Base-by-base conservation (phyloP, 2,113 vertebrate genomes). In the Callipepla californica region DNA sequence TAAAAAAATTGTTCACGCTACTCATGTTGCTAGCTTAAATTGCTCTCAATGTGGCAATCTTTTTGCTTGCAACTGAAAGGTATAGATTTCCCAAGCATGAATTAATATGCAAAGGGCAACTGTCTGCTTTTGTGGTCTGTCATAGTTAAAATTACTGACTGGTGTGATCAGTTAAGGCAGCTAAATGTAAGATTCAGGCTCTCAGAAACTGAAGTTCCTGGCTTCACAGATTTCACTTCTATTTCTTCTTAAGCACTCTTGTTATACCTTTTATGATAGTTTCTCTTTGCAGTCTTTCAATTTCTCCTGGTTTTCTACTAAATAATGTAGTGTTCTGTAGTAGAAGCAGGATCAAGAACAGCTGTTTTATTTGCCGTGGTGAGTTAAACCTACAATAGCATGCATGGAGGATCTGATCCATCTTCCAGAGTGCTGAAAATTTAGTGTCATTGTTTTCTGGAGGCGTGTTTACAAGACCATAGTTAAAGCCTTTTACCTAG, bases 11-110 rank as follows among this genome's bases (percentile, higher is more conserved):
- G 22, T 83, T 83, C 61, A 68, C 78, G 88, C 87, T 85, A 62
- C 38, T 48, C 40, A 34, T 59, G 7, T 93, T 95, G 38, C 40
- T 75, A 36, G 9, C n/a, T 86, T 85, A 92, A 87, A 63, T 73
- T 47, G 8, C 38, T 50, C 25, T 91, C 44, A 53, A 32, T 66
- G 34, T 63, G 55, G 42, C 87, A 89, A 74, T 89, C 78, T 88
- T 86, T 67, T 34, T 86, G 48, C 73, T 91, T 94, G 85, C 50
- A 84, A 53, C 44, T 94, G 62, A 57, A 57, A 87, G 65, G 51
- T 53, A 53, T 38, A 57, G 50, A 40, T 85, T 90, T 90, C 32
- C 47, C 42, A 79, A 63, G 82, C 40, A 25, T 50, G 40, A 47
- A 84, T 75, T 92, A 78, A 80, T 32, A 74, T 47, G 38, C 36